Conservation (phyloP, 2,113 vertebrate species). For the Marmota monax region DNA sequence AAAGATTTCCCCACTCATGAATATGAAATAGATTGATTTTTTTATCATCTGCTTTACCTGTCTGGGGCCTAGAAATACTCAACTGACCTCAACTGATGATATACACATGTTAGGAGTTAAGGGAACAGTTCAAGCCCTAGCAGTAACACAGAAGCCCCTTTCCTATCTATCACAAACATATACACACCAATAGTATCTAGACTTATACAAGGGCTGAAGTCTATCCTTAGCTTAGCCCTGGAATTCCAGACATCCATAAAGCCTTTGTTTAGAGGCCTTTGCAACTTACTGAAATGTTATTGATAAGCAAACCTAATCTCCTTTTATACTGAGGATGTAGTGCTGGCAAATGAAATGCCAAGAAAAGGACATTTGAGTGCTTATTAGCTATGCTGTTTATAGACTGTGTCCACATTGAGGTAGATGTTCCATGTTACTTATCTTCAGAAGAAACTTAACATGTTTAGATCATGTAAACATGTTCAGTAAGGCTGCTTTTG, state of each 20-base stretch:
- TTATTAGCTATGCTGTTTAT: neutral
- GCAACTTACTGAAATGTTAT: neutral
- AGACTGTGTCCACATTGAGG: neutral
- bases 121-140: neutral
- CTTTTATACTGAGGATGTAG: neutral
- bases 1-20: neutral
- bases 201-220: neutral
- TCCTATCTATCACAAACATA: neutral
- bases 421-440: neutral
- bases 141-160: neutral
- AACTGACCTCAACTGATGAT: neutral
- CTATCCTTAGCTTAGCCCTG: neutral
- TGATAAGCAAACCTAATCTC: neutral
- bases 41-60: neutral
- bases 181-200: neutral
- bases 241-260: neutral
- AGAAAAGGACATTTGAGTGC: neutral
- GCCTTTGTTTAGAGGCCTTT: neutral
- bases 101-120: neutral
- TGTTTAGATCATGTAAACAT: neutral
- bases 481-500: neutral
- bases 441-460: neutral
- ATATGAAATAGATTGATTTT: neutral
- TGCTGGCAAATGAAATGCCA: neutral
- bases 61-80: neutral